A percentile compares a stretch with the other conserved stretches of the same genome.
Evolutionary conservation across 2,797 vertebrate genomes (phyloP).

Genomic region (Coreius guichenoti): DNA sequence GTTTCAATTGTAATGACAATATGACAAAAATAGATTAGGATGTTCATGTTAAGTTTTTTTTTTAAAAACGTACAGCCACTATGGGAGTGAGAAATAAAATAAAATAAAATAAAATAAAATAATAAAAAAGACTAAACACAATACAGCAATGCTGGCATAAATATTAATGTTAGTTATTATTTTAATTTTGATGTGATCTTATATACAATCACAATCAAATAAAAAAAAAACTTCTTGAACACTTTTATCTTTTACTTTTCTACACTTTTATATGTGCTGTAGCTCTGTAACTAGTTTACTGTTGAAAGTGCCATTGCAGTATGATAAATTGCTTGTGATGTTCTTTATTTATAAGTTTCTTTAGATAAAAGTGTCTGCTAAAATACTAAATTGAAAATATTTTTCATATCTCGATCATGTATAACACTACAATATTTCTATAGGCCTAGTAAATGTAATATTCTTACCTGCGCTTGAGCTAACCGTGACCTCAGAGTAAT

Average conservation of each 20-base stretch:
- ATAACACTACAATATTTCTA: not conserved
- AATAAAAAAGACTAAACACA: not conserved
- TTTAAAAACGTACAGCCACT: not conserved
- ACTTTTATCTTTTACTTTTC: not conserved
- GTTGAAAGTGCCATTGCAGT: not conserved
- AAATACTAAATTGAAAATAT: not conserved
- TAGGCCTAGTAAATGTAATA: not conserved
- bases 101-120: not conserved
- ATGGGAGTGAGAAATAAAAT: not conserved
- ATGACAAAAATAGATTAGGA: not conserved
- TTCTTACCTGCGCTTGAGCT: slow-evolving; percentile 81
- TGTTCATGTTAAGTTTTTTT: not conserved
- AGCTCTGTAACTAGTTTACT: not conserved
- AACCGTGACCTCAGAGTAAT: slow-evolving; percentile 77
- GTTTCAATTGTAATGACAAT: too few species aligned
- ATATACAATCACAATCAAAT: not conserved
- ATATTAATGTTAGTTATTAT: not conserved
- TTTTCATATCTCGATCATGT: not conserved
- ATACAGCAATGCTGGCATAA: not conserved
- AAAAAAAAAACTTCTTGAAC: not conserved
- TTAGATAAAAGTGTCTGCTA: not conserved
- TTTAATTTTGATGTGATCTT: not conserved
- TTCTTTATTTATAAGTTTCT: not conserved
- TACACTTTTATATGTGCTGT: not conserved
- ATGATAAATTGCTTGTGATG: not conserved